Evolutionary conservation across 2,113 vertebrate species (phyloP).

Genomic region (Hoplias malabaricus): DNA sequence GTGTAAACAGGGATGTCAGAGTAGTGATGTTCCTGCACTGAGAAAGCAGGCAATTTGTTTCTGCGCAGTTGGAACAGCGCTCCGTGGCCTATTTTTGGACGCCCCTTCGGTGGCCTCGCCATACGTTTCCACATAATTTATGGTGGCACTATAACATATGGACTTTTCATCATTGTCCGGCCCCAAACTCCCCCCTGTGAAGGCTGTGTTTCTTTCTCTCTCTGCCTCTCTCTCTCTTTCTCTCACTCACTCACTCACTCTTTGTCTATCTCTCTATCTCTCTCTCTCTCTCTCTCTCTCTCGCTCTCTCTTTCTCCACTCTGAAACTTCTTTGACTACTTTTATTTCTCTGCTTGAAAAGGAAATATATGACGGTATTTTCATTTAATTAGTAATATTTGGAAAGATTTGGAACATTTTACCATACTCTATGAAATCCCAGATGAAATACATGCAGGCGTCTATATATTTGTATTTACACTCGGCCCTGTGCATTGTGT

Average conservation of each 20-base stretch:
- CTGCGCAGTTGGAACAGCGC: conserved; percentile 72
- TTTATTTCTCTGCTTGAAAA: background rate
- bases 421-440: too few species aligned
- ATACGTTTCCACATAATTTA: conserved; percentile 83
- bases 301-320: background rate
- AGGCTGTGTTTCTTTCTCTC: conserved; percentile 14
- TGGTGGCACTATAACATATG: conserved; percentile 80
- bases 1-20: conserved; percentile 81
- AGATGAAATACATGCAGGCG: too few species aligned
- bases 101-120: conserved; percentile 78
- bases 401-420: too few species aligned
- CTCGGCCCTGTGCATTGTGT: too few species aligned
- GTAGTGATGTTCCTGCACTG: conserved; percentile 74
- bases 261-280: background rate
- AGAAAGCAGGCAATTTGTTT: conserved; percentile 86
- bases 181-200: conserved; percentile 75
- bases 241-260: conserved; percentile 18
- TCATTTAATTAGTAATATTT: too few species aligned
- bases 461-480: too few species aligned
- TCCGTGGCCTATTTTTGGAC: conserved; percentile 85
- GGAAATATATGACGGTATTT: too few species aligned
- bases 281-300: background rate
- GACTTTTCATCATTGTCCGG: conserved; percentile 85
- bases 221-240: background rate
- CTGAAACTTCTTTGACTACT: background rate